Base-by-base conservation (phyloP, 2,113 vertebrate genomes). In the Nerophis lumbriciformis region DNA sequence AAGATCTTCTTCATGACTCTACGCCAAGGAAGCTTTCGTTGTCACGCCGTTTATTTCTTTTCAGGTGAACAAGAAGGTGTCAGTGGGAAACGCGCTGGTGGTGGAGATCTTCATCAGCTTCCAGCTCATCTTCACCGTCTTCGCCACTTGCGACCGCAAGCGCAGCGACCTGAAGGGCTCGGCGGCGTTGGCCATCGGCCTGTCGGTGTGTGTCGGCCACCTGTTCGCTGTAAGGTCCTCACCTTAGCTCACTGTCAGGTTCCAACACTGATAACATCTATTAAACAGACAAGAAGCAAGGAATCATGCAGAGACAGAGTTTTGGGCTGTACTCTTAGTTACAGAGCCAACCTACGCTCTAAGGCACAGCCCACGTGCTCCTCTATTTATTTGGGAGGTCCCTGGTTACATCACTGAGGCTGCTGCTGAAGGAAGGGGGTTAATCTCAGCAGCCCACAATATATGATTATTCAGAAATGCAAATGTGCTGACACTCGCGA, bases 41-140 rank as follows among this genome's bases (percentile, higher is more conserved):
- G n/a, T 21, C 6, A 54, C 39, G 8, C 15, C 16, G 13, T 14
- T 6, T 28, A 6, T 4, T 13, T 53, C 1, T 28, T 28, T 28
- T 4, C 75, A 94, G 94, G 90, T 96, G 54, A 92, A 93, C 0
- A 0, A 69, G 49, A 89, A 87, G 60, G 91, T 96, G 68, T 93
- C 92, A 0, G 87, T 89, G 60, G 94, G 94, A 48, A 92, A 93
- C 3, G 94, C 92, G 4, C 89, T 96, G 72, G 84, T 96, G 77
- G 91, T 96, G 61, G 94, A 96, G 80, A 28, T 95, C 84, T 89
- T 96, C 81, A 95, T 96, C 87, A 95, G 93, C 45, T 96, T 96
- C 84, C 91, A 95, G 84, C 83, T 96, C 77, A 92, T 95, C 77
- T 94, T 96, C 83, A 95, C 94, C 63, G 91, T 96, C 80, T 96